A percentile compares a stretch with the other conserved stretches of the same genome.
These are phyloP conservation scores for Paradoxurus hermaphroditus DNA, from an alignment of 2,113 vertebrate species.

Conservation along the genomic window DNA sequence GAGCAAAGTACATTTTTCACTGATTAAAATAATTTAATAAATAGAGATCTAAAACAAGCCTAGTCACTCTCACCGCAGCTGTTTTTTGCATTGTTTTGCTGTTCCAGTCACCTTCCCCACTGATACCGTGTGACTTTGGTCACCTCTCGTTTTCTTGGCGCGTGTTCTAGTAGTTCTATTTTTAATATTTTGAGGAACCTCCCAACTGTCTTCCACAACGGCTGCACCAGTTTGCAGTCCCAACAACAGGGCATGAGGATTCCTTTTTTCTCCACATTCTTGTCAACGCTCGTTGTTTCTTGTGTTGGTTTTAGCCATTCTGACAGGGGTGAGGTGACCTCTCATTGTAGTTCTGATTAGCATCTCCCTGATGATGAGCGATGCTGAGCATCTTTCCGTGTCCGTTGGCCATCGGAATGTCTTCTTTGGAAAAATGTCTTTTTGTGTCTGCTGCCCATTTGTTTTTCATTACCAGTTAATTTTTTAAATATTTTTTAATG, in stretches of 20 bases:
- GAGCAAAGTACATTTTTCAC: neutral
- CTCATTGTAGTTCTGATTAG: neutral
- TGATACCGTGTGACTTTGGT: neutral
- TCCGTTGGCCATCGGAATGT: neutral
- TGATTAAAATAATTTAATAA: neutral
- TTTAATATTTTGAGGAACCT: neutral
- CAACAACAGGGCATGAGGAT: neutral
- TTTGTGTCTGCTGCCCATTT: neutral
- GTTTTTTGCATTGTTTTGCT: constrained; percentile 90
- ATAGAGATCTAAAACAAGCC: constrained; percentile 93
- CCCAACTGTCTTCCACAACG: neutral
- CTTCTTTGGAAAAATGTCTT: neutral
- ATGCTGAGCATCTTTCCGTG: neutral
- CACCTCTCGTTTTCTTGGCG: neutral
- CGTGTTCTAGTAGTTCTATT: neutral
- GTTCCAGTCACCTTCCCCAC: constrained; percentile 92
- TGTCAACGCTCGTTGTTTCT: neutral
- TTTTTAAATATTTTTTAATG: neutral
- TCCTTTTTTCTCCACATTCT: neutral
- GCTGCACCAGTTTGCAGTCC: neutral
- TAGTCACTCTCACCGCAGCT: constrained; percentile 94
- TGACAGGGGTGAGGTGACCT: neutral
- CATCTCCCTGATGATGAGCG: neutral
- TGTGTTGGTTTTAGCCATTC: neutral
- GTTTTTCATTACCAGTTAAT: neutral